Evolutionary conservation across 2,888 invertebrate genomes (phyloP).

Genomic region (Scaptomyza parva): DNA sequence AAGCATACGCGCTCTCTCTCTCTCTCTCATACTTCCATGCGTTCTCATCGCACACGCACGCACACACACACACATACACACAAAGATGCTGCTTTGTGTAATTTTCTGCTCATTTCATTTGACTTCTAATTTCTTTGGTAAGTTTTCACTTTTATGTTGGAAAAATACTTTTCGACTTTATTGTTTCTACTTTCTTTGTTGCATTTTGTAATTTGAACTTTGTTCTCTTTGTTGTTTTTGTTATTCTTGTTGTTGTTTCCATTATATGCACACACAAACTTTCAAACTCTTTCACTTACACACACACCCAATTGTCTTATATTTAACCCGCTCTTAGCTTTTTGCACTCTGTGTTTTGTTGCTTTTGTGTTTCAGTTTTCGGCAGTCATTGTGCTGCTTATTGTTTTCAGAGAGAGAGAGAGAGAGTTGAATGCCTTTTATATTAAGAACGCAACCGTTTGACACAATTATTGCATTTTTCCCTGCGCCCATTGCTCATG

Average conservation of each 20-base stretch:
- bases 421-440: constrained; percentile 16
- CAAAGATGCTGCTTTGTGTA: background rate
- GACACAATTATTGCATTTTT: constrained; percentile 64
- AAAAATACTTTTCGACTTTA: constrained; percentile 60
- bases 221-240: constrained; percentile 38
- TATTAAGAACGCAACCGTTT: constrained; percentile 34
- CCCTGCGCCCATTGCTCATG: constrained; percentile 1
- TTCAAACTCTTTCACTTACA: constrained; percentile 13
- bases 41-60: background rate
- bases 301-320: constrained; percentile 11
- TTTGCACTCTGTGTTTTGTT: constrained; percentile 54
- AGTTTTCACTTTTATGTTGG: constrained; percentile 67
- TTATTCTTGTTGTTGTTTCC: constrained; percentile 32
- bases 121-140: constrained; percentile 52
- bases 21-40: background rate
- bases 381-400: constrained; percentile 25
- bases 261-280: constrained; percentile 47
- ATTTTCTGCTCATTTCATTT: constrained; percentile 43
- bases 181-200: constrained; percentile 50
- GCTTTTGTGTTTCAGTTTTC: constrained; percentile 49
- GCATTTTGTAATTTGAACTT: constrained; percentile 76
- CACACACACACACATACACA: background rate
- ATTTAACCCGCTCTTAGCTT: constrained; percentile 59
- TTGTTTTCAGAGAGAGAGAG: constrained; percentile 17
- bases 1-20: background rate